Evolutionary conservation across 2,888 invertebrate species (phyloP).

Genomic region (Tetanocera ferruginea): DNA sequence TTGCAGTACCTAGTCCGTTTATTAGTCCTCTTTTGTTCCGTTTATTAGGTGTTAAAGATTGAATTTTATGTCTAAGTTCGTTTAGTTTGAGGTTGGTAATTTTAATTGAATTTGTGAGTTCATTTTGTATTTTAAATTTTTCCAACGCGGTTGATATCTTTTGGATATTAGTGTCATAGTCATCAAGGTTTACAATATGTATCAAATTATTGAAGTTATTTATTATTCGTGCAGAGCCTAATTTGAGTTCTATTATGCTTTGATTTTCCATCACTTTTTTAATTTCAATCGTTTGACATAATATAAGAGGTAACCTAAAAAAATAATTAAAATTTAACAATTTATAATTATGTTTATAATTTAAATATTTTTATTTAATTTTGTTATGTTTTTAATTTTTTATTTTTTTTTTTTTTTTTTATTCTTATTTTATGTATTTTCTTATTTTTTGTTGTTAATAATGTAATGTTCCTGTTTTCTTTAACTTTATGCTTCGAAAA

Average conservation of each 20-base stretch:
- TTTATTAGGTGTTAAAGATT: not conserved
- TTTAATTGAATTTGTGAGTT: not conserved
- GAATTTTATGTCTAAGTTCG: no score
- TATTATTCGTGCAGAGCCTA: not conserved
- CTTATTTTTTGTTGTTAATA: conserved; percentile 4
- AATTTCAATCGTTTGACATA: not conserved
- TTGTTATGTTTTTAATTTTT: no score
- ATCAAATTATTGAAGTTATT: not conserved
- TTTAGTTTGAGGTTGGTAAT: not conserved
- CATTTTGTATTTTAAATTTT: not conserved
- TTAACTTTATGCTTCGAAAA: conserved; percentile 42
- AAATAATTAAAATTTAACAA: no score
- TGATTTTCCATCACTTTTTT: not conserved
- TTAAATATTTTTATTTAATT: conserved; percentile 27
- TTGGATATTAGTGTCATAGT: not conserved
- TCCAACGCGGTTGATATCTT: not conserved
- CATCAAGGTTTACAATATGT: not conserved
- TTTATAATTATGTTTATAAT: not conserved
- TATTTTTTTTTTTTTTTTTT: not conserved
- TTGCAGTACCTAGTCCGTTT: no score
- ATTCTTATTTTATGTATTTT: not conserved
- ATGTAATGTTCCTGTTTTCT: conserved; percentile 12
- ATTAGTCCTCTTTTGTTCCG: no score
- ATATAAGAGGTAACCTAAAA: not conserved
- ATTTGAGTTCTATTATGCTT: not conserved